Evolutionary conservation across 2,113 vertebrate genomes (phyloP).

Genomic region (Apistogramma diplotaenia): DNA sequence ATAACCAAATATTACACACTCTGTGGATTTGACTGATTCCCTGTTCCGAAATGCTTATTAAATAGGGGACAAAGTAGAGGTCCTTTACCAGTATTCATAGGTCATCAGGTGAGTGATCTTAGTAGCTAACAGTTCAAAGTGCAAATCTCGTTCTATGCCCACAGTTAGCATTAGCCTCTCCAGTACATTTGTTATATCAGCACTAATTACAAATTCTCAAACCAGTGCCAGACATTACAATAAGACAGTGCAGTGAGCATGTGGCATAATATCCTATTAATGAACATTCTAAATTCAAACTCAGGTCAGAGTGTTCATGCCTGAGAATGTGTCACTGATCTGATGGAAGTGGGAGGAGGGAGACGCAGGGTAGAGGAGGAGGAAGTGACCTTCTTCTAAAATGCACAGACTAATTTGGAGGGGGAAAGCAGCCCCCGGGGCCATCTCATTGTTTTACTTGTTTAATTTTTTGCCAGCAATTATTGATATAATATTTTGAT

Average conservation of each 20-base stretch:
- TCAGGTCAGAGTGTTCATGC: conserved; percentile 95
- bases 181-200: conserved; percentile 97
- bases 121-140: conserved; percentile 68
- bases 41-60: not conserved
- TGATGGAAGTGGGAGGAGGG: conserved; percentile 70
- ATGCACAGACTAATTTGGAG: conserved; percentile 79
- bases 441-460: conserved; percentile 80
- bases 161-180: conserved; percentile 89
- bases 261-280: conserved; percentile 99
- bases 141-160: conserved; percentile 79
- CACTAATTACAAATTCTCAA: conserved; percentile 99
- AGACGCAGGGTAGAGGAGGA: conserved; percentile 47
- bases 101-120: conserved; percentile 44
- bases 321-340: conserved; percentile 89
- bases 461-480: conserved; percentile 77
- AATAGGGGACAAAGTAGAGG: not conserved
- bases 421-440: conserved; percentile 71
- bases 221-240: conserved; percentile 94
- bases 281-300: conserved; percentile 99
- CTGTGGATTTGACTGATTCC: not conserved
- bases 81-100: conserved; percentile 21
- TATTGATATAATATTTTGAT: conserved; percentile 84
- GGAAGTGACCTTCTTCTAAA: conserved; percentile 86
- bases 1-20: not conserved
- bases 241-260: conserved; percentile 96